A percentile compares a stretch with the other conserved stretches of the same genome.
phyloP scores from a whole-genome alignment of 2,797 vertebrate genomes.

The Poecilia gillii region DNA sequence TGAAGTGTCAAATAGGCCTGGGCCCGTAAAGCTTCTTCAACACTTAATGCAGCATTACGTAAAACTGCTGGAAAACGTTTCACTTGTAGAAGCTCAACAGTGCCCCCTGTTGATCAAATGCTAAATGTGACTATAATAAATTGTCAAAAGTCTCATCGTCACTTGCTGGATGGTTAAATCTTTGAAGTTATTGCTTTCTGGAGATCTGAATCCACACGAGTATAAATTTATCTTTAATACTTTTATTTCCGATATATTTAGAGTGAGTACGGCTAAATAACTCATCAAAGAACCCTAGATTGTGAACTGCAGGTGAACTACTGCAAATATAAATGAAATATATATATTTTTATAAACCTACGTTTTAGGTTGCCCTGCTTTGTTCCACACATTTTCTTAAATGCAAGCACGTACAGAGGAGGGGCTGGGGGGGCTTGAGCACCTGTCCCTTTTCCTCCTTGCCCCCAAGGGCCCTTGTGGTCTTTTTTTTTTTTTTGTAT shows the following conservation, averaged over 20 bases:
- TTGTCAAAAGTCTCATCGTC: not conserved
- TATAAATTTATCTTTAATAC: not conserved
- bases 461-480: too few relatives aligned
- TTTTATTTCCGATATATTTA: not conserved
- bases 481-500: too few relatives aligned
- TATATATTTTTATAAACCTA: not conserved
- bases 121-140: not conserved
- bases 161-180: not conserved
- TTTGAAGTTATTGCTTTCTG: not conserved
- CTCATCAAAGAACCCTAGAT: not conserved
- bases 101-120: not conserved
- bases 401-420: not conserved
- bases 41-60: not conserved
- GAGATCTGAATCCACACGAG: not conserved
- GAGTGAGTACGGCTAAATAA: not conserved
- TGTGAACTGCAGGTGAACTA: too few relatives aligned
- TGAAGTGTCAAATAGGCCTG: not conserved
- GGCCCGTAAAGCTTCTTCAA: not conserved
- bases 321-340: not conserved
- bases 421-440: too few relatives aligned
- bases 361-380: not conserved
- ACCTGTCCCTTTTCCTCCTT: too few relatives aligned
- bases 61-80: not conserved
- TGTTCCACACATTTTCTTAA: not conserved
- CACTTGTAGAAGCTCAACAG: not conserved